Conservation (phyloP, 1,140 invertebrate species). For the Hirudo medicinalis region DNA sequence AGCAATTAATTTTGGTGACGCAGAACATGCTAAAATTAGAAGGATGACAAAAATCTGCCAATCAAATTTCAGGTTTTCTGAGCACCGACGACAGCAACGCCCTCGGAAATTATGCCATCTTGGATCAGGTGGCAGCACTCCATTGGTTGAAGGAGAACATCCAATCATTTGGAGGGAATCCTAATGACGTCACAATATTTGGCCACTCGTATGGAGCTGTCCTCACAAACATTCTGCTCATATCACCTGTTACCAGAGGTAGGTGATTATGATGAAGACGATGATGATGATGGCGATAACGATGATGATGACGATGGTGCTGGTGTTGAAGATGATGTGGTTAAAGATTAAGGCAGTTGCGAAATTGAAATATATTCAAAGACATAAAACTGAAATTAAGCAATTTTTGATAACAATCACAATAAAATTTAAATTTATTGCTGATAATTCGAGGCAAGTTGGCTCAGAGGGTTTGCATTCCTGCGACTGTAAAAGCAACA, state of each 20-base stretch:
- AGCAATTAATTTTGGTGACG: too few relatives aligned
- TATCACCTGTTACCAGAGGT: conserved; percentile 23
- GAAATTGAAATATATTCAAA: too few relatives aligned
- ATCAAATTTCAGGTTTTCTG: conserved; percentile 26
- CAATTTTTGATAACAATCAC: too few relatives aligned
- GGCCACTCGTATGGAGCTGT: conserved; percentile 19
- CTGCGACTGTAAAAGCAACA: too few relatives aligned
- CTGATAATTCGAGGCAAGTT: too few relatives aligned
- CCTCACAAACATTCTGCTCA: conserved; percentile 17
- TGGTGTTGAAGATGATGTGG: neutral
- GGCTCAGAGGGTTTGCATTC: too few relatives aligned
- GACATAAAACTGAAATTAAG: too few relatives aligned
- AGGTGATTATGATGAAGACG: conserved; percentile 5
- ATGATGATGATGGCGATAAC: conserved; percentile 8
- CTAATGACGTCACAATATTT: conserved; percentile 15
- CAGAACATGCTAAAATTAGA: too few relatives aligned
- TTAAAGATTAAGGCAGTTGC: too few relatives aligned
- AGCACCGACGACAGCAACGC: conserved; percentile 24
- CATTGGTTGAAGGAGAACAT: conserved; percentile 40
- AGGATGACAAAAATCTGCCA: too few relatives aligned
- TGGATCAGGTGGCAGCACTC: conserved; percentile 47
- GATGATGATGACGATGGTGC: conserved; percentile 3
- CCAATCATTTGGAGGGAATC: conserved; percentile 21
- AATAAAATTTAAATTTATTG: too few relatives aligned
- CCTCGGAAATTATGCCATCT: conserved; percentile 26